Evolutionary conservation across 2,888 invertebrate species (phyloP).

Genomic region (Dioctria linearis): DNA sequence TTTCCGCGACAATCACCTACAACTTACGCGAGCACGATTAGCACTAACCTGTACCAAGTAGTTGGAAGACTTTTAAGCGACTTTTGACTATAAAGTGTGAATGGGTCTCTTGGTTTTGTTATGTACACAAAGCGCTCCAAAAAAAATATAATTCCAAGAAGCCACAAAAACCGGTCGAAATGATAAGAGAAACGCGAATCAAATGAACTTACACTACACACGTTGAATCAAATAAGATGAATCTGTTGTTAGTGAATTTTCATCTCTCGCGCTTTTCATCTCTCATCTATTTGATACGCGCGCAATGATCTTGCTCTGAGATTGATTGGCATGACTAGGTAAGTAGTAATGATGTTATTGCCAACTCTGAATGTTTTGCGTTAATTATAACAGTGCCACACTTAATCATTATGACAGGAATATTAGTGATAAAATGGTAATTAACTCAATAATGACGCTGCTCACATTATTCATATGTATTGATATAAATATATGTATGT

Average conservation of each 20-base stretch:
- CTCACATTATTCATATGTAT: neutral
- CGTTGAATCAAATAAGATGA: slow-evolving; percentile 1
- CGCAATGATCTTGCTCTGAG: neutral
- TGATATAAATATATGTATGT: too few relatives aligned
- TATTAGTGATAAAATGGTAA: neutral
- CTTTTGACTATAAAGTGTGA: slow-evolving; percentile 21
- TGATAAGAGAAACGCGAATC: slow-evolving; percentile 45
- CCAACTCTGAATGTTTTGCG: slow-evolving; percentile 6
- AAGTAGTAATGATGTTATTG: slow-evolving; percentile 14
- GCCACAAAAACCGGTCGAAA: slow-evolving; percentile 37
- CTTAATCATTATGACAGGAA: neutral
- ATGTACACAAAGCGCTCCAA: slow-evolving; percentile 35
- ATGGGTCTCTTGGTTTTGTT: slow-evolving; percentile 21
- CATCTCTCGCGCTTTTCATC: slow-evolving; percentile 6
- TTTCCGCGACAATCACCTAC: slow-evolving; percentile 23
- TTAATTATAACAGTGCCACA: slow-evolving; percentile 18
- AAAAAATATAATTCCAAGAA: slow-evolving; percentile 38
- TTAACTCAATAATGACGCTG: slow-evolving; percentile 25
- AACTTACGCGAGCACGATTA: slow-evolving; percentile 28
- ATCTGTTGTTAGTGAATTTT: neutral
- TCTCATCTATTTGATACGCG: neutral
- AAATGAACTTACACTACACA: neutral
- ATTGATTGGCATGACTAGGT: neutral
- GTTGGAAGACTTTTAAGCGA: slow-evolving; percentile 40
- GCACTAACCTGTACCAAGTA: slow-evolving; percentile 44